These are phyloP conservation scores for Flabesymbios commensalis DNA, from an alignment of 2,888 invertebrate species.

Conservation along the genomic window DNA sequence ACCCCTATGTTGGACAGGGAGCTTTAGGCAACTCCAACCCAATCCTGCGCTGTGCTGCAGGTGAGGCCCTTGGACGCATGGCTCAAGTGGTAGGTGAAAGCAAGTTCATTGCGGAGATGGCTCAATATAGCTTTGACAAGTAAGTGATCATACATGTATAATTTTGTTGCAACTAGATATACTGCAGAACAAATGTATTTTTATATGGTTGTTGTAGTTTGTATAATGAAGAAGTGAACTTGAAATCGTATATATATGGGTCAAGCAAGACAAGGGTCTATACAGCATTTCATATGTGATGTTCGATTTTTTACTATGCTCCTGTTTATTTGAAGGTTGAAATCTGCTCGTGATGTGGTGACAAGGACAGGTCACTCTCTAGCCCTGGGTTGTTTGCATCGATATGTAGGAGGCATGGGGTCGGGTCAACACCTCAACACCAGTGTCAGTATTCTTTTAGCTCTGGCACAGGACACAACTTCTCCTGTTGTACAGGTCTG, in stretches of 20 bases:
- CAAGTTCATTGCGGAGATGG: slow-evolving; percentile 84
- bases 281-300: no score
- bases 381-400: slow-evolving; percentile 93
- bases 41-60: slow-evolving; percentile 86
- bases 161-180: no score
- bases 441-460: slow-evolving; percentile 90
- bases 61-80: slow-evolving; percentile 91
- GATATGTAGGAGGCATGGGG: slow-evolving; percentile 94
- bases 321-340: slow-evolving; percentile 68
- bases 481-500: slow-evolving; percentile 90
- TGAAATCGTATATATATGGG: no score
- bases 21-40: slow-evolving; percentile 64
- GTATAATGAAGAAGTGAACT: no score
- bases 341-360: slow-evolving; percentile 83
- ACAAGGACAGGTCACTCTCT: slow-evolving; percentile 84
- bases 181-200: no score
- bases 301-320: no score
- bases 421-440: slow-evolving; percentile 92
- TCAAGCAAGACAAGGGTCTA: no score
- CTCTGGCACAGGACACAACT: slow-evolving; percentile 89
- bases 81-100: slow-evolving; percentile 87
- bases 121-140: slow-evolving; percentile 86
- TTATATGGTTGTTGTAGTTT: no score
- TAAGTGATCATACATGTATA: slow-evolving; percentile 31
- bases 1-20: slow-evolving; percentile 53